phyloP scores from a whole-genome alignment of 2,797 vertebrate genomes.

The Sylvilagus floridanus region DNA sequence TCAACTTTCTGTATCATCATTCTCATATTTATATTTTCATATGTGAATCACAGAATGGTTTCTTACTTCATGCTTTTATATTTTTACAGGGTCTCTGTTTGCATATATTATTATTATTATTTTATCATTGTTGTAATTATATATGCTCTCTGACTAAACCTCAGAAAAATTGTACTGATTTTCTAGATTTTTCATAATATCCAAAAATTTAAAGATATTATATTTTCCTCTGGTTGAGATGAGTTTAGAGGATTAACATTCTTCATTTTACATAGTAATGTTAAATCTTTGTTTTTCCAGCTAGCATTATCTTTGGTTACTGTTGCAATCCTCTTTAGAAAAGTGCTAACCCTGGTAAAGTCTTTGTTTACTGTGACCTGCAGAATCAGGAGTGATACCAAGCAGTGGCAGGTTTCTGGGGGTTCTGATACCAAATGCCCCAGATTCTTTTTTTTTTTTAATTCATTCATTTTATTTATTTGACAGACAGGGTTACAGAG shows the following conservation, averaged over 20 bases:
- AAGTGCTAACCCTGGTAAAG: not conserved
- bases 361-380: not conserved
- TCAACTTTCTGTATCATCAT: not conserved
- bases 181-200: not conserved
- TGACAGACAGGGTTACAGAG: too few relatives aligned
- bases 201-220: not conserved
- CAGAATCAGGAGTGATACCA: not conserved
- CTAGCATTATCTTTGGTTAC: not conserved
- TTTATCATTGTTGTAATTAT: not conserved
- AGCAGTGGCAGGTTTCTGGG: not conserved
- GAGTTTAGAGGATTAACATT: not conserved
- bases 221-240: not conserved
- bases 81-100: not conserved
- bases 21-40: not conserved
- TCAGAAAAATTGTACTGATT: not conserved
- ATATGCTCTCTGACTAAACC: not conserved
- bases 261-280: too few relatives aligned
- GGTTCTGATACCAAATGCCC: not conserved
- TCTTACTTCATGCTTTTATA: not conserved
- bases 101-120: not conserved
- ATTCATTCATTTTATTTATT: too few relatives aligned
- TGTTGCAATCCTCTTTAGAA: not conserved
- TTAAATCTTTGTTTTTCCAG: too few relatives aligned
- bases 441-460: not conserved
- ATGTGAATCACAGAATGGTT: not conserved